Base-by-base conservation (phyloP, 2,113 vertebrate genomes). In the Acrocephalus arundinaceus region DNA sequence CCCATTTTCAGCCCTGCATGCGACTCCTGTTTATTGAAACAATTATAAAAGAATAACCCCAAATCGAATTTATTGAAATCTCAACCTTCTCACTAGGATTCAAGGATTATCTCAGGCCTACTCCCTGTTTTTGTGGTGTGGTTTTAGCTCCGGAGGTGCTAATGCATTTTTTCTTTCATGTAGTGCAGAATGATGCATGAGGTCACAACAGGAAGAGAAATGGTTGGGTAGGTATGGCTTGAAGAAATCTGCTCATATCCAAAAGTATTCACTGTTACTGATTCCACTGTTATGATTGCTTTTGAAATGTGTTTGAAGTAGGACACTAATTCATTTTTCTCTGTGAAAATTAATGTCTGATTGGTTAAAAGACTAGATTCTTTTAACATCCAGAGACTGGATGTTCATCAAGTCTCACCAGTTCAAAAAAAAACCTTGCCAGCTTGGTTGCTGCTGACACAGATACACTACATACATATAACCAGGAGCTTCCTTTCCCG, bases 51-150 rank as follows among this genome's bases (percentile, higher is more conserved):
- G 43, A 73, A 62, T 20, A 58, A 30, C 22, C 5, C 5, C 49
- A 81, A 92, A 77, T 4, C 30, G 63, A 59, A 93, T 95, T 91
- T 93, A 87, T 37, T 93, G 91, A 87, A 92, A 97, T 94, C 88
- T 89, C 71, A 77, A 76, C 74, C 21, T 73, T 92, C 82, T 96
- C 86, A 70, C 20, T 81, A 43, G 58, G 61, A 81, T 93, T 96
- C 74, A 94, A 91, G 57, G 77, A 62, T 57, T 73, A 66, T 35
- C 19, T 67, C 71, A 63, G 73, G 80, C 33, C 76, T 52, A 52
- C 52, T 62, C 15, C 73, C 48, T 86, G 54, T 46, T 74, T 67
- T 22, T 57, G 33, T 0, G 0, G 8, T 39, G 6, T 65, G 30
- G 20, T 73, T 96, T 97, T 92, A 93, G 85, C 91, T 95, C 82